Evolutionary conservation across 1,140 invertebrate genomes (phyloP), one percentile per base, ranked within the genome.

Genomic region (Platyscapa corneri): DNA sequence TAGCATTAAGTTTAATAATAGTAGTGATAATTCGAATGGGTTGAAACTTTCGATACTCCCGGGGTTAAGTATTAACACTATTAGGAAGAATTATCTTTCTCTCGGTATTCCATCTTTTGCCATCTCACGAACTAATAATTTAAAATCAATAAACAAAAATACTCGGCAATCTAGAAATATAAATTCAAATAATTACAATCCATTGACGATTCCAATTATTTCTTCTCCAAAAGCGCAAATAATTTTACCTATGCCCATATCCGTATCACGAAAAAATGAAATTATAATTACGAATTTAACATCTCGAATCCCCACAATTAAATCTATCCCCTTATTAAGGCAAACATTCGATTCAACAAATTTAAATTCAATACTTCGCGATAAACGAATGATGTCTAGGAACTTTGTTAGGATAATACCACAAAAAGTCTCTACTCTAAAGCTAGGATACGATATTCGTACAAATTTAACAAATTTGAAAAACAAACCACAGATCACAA

Each of bases 1-100:
- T 86, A 86, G 75, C 14, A 34, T 49, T 86, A 86, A 83, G 80
- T 86, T 56, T 46, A 74, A 64, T 49, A 83, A 39, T 75, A 23
- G 32, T 77, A 86, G 64, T 72, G 18, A 42, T 72, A 76, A 72
- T 60, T 64, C 83, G 18, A 79, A 23, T 18, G 65, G 60, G 65
- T n/a, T 23, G 34, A 49, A 32, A 23, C 49, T 49, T 18, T 32
- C 76, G 5, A 77, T 74, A 6, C 64, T 67, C 20, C 14, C 82
- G 7, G 20, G 75, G 1, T 79, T 84, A 39, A 84, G 56, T 18
- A 70, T 84, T 53, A 77, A 84, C 16, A 30, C 7, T 39, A 18
- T 3, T 0, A 84, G 46, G 8, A 83, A 84, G 23, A 80, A 86
- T 80, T 86, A 86, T 39, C 34, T 86, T 14, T 82, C 86, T 7